Evolutionary conservation across 1,140 invertebrate species (phyloP).

Genomic region (Mercenaria mercenaria): DNA sequence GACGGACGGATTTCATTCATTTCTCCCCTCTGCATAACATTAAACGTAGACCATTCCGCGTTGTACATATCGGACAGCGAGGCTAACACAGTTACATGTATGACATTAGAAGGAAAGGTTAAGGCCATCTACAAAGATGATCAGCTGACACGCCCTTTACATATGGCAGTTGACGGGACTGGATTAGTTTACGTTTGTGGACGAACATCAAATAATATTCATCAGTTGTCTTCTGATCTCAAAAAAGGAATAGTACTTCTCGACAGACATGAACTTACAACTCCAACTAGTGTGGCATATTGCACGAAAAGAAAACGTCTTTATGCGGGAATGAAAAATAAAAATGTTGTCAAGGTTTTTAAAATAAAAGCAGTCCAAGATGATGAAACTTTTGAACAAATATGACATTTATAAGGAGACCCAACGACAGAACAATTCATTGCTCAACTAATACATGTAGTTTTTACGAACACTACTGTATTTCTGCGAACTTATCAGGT

Average conservation of each 20-base stretch:
- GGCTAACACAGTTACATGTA: neutral
- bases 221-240: neutral
- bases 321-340: neutral
- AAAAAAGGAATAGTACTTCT: neutral
- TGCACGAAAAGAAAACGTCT: neutral
- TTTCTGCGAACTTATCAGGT: no score
- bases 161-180: neutral
- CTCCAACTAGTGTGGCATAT: neutral
- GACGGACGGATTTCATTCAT: neutral
- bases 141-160: neutral
- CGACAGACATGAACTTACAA: neutral
- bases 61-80: slow-evolving; percentile 3
- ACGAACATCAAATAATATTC: neutral
- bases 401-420: no score
- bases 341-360: neutral
- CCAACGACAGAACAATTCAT: no score
- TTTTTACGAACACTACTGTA: no score
- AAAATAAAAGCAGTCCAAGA: neutral
- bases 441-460: no score
- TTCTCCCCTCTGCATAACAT: neutral
- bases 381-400: no score
- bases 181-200: slow-evolving; percentile 32
- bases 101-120: neutral
- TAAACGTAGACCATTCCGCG: neutral
- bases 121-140: neutral